Conservation (phyloP, 2,888 invertebrate species). For the Saturnia pavonia region DNA sequence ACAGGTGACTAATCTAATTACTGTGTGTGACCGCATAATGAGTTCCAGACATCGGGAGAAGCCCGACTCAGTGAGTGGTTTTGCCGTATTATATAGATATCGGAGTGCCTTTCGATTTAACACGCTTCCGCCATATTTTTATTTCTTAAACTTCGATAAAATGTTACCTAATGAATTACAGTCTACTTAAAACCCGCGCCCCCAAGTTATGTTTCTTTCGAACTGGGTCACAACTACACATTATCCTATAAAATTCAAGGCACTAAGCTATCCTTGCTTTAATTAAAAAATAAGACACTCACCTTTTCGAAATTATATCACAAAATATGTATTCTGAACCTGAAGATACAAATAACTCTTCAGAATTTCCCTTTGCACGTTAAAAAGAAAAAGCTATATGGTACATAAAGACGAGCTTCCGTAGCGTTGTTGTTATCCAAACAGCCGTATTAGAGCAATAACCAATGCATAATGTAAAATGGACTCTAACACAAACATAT, state of each 20-base stretch:
- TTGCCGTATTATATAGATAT: no score
- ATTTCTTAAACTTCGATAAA: no score
- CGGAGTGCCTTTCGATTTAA: no score
- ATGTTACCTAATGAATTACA: no score
- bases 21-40: no score
- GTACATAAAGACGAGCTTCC: background rate
- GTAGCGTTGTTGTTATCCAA: conserved; percentile 16
- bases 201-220: no score
- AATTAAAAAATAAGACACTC: background rate
- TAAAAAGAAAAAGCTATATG: conserved; percentile 1
- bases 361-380: background rate
- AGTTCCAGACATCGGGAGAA: no score
- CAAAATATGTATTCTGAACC: background rate
- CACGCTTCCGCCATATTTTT: no score
- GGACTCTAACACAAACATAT: conserved; percentile 14
- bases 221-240: background rate
- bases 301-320: background rate
- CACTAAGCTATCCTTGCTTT: no score
- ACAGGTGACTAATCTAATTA: no score
- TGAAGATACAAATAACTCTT: conserved; percentile 3
- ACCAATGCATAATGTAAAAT: conserved; percentile 27
- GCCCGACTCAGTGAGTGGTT: no score
- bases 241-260: background rate
- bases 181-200: no score
- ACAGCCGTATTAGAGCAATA: conserved; percentile 35